Conservation (phyloP, 1,140 invertebrate species). For the Neotoxoptera formosana region DNA sequence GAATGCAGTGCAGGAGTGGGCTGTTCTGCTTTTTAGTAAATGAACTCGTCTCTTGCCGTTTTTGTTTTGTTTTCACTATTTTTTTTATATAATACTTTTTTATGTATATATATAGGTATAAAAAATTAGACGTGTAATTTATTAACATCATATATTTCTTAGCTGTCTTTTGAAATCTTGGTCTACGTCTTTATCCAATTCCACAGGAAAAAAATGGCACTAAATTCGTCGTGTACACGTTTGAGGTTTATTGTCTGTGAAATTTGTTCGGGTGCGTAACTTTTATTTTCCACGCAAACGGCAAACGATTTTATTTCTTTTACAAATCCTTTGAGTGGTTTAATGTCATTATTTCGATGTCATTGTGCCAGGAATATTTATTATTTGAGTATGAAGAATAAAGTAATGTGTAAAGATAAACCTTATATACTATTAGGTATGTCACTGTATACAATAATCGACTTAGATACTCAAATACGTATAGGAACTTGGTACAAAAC, state of each 20-base stretch:
- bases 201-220: background rate
- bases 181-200: constrained; percentile 7
- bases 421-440: background rate
- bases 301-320: constrained; percentile 25
- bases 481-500: background rate
- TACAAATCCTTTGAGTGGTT: constrained; percentile 24
- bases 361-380: background rate
- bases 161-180: constrained; percentile 15
- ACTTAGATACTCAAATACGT: background rate
- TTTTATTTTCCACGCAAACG: constrained; percentile 51
- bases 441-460: background rate
- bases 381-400: background rate
- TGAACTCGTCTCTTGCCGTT: background rate
- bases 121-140: constrained; percentile 44
- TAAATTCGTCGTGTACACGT: constrained; percentile 28
- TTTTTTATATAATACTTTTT: constrained; percentile 4
- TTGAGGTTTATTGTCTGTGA: constrained; percentile 50
- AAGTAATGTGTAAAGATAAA: no score
- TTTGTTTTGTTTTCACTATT: background rate
- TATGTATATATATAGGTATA: background rate
- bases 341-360: constrained; percentile 37
- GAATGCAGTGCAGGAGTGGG: background rate
- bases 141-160: constrained; percentile 21
- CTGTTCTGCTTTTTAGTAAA: constrained; percentile 26
- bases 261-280: constrained; percentile 20